A percentile compares a stretch with the other conserved stretches of the same genome.
Evolutionary conservation across 2,113 vertebrate species (phyloP).

Genomic region (Ciconia boyciana): DNA sequence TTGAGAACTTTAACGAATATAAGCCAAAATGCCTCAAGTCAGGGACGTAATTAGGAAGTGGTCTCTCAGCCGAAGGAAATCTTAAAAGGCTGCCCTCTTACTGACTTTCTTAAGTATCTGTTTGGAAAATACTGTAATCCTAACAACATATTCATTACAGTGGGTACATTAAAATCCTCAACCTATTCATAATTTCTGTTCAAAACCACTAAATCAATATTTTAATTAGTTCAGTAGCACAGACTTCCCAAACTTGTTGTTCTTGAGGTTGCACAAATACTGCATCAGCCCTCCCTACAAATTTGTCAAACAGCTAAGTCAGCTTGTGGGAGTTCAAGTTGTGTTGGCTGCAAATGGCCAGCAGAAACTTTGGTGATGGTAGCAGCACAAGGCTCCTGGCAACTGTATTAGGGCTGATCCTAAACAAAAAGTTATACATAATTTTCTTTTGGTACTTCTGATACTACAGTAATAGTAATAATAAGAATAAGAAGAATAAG

Average conservation of each 20-base stretch:
- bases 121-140: background rate
- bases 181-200: background rate
- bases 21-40: background rate
- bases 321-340: background rate
- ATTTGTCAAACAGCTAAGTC: background rate
- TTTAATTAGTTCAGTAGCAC: background rate
- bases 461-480: background rate
- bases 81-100: background rate
- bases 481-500: background rate
- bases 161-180: background rate
- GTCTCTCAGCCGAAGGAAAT: background rate
- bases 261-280: background rate
- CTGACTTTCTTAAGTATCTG: background rate
- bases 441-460: background rate
- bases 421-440: background rate
- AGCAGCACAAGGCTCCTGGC: background rate
- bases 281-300: background rate
- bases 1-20: background rate
- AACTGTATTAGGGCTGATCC: background rate
- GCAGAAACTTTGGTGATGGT: background rate
- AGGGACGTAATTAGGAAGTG: background rate
- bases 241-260: background rate
- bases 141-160: background rate
- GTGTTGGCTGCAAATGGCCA: background rate
- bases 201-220: background rate